Evolutionary conservation across 2,888 invertebrate genomes (phyloP), one percentile per base, ranked within the genome.

Genomic region (Polydrusus cervinus): DNA sequence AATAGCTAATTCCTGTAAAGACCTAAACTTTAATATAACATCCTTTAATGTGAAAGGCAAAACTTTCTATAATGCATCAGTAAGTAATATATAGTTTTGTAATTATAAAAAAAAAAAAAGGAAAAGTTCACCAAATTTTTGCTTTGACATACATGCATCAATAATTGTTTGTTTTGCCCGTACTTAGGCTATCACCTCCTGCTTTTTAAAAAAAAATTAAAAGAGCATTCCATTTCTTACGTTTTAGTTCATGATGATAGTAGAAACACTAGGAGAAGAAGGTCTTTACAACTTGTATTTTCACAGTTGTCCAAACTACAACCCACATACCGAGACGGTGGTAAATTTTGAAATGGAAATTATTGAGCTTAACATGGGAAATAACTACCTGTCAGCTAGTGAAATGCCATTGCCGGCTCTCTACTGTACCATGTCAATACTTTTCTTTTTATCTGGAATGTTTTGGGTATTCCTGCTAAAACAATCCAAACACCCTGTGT

Each of bases 221-320:
- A n/a, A n/a, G n/a, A n/a, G n/a, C n/a, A 53, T 10, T 6, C 7
- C 7, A 18, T 47, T 60, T 49, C 55, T n/a, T 73, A 80, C 80
- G 1, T 88, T 88, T 47, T 86, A 95, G 93, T 97, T 97, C 84
- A 91, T 92, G 1, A 91, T 97, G 88, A 91, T 90, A 79, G 92
- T 97, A 67, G 91, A 91, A 0, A 92, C 91, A 3, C 89, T 92
- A 51, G 90, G 91, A 49, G 96, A 97, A 82, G 95, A 97, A 86
- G 99, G 99, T 0, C 89, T 97, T 3, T 99, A 99, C 87, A 97
- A 95, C 87, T 89, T 99, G 62, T 97, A 96, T 85, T 98, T 98
- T 86, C 97, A 98, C 87, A 97, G 95, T 85, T 99, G 99, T 87
- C 94, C 94, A 25, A 93, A 92, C 82, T 92, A 92, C 76, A 87